These are phyloP conservation scores for Acestrorhynchus altus DNA, from an alignment of 2,797 vertebrate genomes.

Conservation along the genomic window DNA sequence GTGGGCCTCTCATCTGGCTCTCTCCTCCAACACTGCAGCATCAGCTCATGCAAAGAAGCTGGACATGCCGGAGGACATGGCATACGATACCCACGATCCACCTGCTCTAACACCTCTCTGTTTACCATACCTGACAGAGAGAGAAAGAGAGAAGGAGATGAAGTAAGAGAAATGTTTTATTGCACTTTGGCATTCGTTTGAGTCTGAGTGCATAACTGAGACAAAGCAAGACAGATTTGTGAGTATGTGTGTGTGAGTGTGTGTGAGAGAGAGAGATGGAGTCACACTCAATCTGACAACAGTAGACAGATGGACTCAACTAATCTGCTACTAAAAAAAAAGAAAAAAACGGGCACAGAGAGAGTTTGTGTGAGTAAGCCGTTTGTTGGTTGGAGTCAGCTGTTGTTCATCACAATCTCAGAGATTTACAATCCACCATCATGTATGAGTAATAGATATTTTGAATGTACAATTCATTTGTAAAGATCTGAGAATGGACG, in stretches of 20 bases:
- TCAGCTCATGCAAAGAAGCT: constrained; percentile 94
- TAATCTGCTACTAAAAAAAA: constrained; percentile 5
- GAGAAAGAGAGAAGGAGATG: neutral
- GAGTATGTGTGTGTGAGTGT: neutral
- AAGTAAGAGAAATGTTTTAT: neutral
- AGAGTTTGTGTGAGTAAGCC: neutral
- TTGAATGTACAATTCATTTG: too few relatives aligned
- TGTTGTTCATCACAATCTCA: too few relatives aligned
- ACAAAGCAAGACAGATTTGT: neutral
- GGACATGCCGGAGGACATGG: constrained; percentile 94
- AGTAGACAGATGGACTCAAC: neutral
- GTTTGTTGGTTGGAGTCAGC: neutral
- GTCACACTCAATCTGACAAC: constrained; percentile 9
- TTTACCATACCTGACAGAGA: constrained; percentile 89
- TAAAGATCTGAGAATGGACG: too few relatives aligned
- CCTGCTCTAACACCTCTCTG: constrained; percentile 94
- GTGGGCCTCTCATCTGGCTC: constrained; percentile 95
- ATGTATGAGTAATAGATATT: too few relatives aligned
- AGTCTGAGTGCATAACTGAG: neutral
- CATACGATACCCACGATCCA: constrained; percentile 95
- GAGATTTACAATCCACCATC: too few relatives aligned
- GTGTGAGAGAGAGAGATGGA: neutral
- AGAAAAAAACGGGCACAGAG: neutral
- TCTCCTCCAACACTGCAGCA: constrained; percentile 97
- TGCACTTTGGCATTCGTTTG: neutral